phyloP scores from a whole-genome alignment of 2,113 vertebrate species.

The Phalacrocorax carbo region DNA sequence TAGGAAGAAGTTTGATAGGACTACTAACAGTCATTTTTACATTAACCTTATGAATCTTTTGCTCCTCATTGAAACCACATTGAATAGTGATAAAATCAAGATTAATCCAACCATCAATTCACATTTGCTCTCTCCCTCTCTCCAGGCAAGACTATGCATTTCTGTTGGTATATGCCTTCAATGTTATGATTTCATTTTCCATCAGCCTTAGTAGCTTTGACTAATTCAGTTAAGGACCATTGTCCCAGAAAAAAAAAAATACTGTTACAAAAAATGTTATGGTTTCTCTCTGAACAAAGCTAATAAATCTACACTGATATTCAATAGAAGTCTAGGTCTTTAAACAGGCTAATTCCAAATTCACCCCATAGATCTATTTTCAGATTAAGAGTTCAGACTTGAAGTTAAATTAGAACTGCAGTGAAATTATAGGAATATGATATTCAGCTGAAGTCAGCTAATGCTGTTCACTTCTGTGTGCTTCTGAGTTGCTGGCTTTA shows the following conservation, averaged over 20 bases:
- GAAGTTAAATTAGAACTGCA: neutral
- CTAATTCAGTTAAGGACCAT: neutral
- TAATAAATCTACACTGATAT: neutral
- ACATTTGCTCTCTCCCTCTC: neutral
- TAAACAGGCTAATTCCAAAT: neutral
- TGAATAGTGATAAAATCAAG: neutral
- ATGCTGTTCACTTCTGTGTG: neutral
- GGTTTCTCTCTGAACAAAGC: neutral
- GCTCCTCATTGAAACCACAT: neutral
- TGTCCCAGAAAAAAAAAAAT: neutral
- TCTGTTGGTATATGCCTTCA: neutral
- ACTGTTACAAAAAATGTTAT: neutral
- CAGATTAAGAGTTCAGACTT: neutral
- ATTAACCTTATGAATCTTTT: neutral
- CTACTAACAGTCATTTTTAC: neutral
- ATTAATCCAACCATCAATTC: neutral
- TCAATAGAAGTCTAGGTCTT: neutral
- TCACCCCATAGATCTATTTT: neutral
- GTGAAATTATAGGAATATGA: neutral
- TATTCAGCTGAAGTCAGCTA: neutral
- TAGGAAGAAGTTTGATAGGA: neutral
- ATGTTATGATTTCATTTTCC: neutral
- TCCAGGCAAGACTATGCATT: neutral
- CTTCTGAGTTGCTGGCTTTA: neutral
- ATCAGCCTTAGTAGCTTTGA: neutral